Evolutionary conservation across 2,113 vertebrate genomes (phyloP).

Genomic region (Crypturellus undulatus): DNA sequence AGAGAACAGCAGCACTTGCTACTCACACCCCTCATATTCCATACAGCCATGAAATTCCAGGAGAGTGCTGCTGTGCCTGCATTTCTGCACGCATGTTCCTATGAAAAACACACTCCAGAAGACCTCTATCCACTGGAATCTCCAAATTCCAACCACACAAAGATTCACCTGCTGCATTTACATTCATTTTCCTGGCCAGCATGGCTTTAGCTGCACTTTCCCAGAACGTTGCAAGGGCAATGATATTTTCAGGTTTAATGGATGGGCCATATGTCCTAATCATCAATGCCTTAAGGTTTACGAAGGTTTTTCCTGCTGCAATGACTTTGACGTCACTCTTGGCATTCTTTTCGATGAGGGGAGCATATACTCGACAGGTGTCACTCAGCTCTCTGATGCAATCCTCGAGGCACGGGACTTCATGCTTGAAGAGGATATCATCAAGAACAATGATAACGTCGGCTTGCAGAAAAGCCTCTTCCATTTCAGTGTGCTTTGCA

Average conservation of each 20-base stretch:
- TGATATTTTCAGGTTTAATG: constrained; percentile 78
- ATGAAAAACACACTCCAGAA: background rate
- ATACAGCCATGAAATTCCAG: background rate
- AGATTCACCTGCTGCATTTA: constrained; percentile 78
- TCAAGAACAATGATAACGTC: constrained; percentile 88
- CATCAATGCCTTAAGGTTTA: constrained; percentile 84
- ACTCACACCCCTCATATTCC: background rate
- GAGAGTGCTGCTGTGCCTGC: background rate
- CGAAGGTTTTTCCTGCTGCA: constrained; percentile 82
- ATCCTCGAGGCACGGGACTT: constrained; percentile 26
- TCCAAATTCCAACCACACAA: background rate
- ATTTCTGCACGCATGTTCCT: background rate
- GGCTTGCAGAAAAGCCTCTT: constrained; percentile 82
- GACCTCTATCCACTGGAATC: background rate
- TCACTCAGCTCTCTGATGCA: constrained; percentile 66
- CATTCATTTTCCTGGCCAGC: constrained; percentile 83
- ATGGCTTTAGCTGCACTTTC: constrained; percentile 84
- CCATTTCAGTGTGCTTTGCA: constrained; percentile 75
- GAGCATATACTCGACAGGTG: constrained; percentile 80
- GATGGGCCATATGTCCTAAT: constrained; percentile 75
- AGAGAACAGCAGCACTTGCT: background rate
- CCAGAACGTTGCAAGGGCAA: constrained; percentile 80
- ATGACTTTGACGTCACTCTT: constrained; percentile 81
- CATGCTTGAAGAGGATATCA: constrained; percentile 59
- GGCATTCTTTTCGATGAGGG: constrained; percentile 83